Conservation (phyloP, 2,113 vertebrate genomes). For the Zapornia atra region DNA sequence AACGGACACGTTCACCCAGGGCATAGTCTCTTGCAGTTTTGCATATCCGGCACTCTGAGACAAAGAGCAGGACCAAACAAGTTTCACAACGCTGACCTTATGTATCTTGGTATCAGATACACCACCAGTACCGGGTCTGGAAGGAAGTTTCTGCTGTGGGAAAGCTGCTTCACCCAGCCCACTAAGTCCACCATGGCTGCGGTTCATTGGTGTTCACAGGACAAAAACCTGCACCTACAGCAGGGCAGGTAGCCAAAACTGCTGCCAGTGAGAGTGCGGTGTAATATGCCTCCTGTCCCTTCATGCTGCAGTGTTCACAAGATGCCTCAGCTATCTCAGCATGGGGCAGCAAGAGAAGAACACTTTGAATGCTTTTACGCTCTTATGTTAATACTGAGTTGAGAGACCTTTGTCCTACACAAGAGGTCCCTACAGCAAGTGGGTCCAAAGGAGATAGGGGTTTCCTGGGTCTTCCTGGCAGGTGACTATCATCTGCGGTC, state of each 20-base stretch:
- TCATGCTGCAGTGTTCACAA: neutral
- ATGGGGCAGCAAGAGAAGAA: neutral
- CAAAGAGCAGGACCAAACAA: fast-evolving
- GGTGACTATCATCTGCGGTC: neutral
- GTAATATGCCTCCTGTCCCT: neutral
- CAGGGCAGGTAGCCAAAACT: neutral
- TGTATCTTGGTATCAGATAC: neutral
- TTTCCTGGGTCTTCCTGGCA: neutral
- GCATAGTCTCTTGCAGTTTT: neutral
- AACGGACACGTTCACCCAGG: neutral
- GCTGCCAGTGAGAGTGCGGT: neutral
- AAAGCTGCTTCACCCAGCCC: neutral
- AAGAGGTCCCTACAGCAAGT: fast-evolving
- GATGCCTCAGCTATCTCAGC: neutral
- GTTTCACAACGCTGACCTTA: neutral
- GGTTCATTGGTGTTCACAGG: neutral
- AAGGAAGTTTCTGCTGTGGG: neutral
- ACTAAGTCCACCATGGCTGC: fast-evolving
- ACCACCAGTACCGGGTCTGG: neutral
- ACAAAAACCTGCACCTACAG: neutral
- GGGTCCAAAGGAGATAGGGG: neutral
- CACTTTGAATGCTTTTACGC: neutral
- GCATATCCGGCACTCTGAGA: neutral
- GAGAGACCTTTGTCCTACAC: fast-evolving
- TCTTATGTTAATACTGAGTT: neutral